A percentile compares a stretch with the other conserved stretches of the same genome.
Evolutionary conservation across 1,140 invertebrate genomes (phyloP).

Genomic region (Akabosia matsudoensis): DNA sequence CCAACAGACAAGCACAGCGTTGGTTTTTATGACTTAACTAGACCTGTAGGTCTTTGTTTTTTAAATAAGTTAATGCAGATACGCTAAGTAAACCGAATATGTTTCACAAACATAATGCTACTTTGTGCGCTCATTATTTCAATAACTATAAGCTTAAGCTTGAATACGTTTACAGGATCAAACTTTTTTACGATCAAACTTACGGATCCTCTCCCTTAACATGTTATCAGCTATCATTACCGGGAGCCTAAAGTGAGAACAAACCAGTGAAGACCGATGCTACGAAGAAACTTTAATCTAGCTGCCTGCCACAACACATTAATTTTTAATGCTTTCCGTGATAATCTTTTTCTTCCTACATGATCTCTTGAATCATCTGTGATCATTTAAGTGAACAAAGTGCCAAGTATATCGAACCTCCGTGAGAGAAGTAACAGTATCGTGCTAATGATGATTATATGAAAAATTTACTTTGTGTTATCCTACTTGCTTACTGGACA

Average conservation of each 20-base stretch:
- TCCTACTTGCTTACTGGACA: too few species aligned
- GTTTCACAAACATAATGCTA: neutral
- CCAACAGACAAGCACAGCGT: neutral
- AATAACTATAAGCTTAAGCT: neutral
- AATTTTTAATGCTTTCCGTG: slow-evolving; percentile 35
- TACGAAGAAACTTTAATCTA: neutral
- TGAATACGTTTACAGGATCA: neutral
- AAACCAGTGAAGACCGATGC: too few species aligned
- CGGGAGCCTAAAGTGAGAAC: too few species aligned
- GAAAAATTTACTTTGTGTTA: too few species aligned
- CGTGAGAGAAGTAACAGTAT: neutral
- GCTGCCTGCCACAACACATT: neutral
- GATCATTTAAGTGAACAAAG: neutral
- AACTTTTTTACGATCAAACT: slow-evolving; percentile 13
- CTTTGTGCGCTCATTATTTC: neutral
- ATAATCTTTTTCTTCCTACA: slow-evolving; percentile 42
- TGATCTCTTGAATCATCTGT: slow-evolving; percentile 23
- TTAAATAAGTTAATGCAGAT: neutral
- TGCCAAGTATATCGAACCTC: neutral
- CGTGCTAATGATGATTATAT: slow-evolving; percentile 17
- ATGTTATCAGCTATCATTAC: neutral
- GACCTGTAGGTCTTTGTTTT: neutral
- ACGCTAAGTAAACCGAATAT: neutral
- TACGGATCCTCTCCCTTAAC: neutral
- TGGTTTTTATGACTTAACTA: neutral